These are phyloP conservation scores for Brachyptera risi DNA, from an alignment of 2,888 invertebrate species.

Conservation along the genomic window DNA sequence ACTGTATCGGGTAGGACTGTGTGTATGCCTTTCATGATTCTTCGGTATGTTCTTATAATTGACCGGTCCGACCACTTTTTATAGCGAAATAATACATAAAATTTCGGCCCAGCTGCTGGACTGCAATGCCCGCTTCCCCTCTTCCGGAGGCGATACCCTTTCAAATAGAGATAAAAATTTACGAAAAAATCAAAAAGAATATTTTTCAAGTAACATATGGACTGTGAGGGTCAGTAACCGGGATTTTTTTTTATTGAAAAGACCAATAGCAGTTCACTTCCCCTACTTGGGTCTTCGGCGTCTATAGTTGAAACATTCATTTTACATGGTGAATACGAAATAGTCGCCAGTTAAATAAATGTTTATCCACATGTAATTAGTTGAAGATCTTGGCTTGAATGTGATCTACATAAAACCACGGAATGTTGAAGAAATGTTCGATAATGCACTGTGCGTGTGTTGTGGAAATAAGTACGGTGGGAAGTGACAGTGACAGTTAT, in stretches of 20 bases:
- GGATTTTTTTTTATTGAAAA: not conserved
- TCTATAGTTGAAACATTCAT: too few species aligned
- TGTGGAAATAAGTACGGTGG: too few species aligned
- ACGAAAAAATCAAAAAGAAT: not conserved
- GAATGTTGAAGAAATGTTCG: too few species aligned
- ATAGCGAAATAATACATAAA: not conserved
- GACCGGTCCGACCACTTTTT: conserved; percentile 22
- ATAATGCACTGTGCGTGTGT: too few species aligned
- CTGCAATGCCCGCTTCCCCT: not conserved
- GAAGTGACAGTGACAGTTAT: too few species aligned
- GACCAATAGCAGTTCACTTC: not conserved
- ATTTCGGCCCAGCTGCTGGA: conserved; percentile 13
- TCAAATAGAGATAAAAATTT: not conserved
- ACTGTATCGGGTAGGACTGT: not conserved
- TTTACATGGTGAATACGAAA: too few species aligned
- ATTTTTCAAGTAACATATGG: conserved; percentile 6
- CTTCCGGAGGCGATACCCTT: not conserved
- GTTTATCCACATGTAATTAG: too few species aligned
- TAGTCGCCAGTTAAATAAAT: too few species aligned
- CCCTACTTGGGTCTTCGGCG: too few species aligned
- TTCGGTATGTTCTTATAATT: not conserved
- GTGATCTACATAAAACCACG: too few species aligned
- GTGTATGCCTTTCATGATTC: not conserved
- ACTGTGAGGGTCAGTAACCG: not conserved
- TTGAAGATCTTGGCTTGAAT: too few species aligned